These are phyloP conservation scores for Eulemur rufifrons DNA, from an alignment of 2,113 vertebrate species.

Conservation along the genomic window DNA sequence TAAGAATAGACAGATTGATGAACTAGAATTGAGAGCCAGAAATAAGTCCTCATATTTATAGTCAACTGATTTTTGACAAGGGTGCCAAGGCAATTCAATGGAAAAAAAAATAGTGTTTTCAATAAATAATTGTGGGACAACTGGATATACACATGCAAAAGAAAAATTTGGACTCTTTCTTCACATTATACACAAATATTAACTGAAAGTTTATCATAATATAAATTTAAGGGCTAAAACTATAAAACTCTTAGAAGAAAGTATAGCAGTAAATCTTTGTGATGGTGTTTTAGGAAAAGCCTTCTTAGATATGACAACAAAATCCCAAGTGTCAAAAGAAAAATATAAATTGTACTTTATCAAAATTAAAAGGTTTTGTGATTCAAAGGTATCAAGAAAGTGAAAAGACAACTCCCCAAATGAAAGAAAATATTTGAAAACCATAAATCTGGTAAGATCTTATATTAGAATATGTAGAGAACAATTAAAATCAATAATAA, in stretches of 20 bases:
- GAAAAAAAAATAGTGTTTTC: neutral
- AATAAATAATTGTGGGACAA: neutral
- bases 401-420: neutral
- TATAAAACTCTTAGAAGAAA: neutral
- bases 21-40: neutral
- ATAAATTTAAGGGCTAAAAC: neutral
- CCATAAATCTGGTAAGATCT: neutral
- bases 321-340: neutral
- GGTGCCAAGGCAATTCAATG: neutral
- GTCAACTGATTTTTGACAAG: neutral
- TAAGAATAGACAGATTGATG: neutral
- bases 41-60: neutral
- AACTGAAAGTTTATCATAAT: neutral
- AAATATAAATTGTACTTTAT: neutral
- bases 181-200: neutral
- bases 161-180: neutral
- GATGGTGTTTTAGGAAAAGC: neutral
- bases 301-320: neutral
- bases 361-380: neutral
- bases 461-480: neutral
- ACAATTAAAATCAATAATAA: neutral
- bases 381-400: constrained; percentile 20
- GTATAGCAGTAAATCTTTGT: neutral
- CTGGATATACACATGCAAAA: neutral
- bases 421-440: neutral